Percentiles rank a stretch among this genome's conserved stretches.
phyloP scores from a whole-genome alignment of 2,888 invertebrate species.

The Exocentrus adspersus region DNA sequence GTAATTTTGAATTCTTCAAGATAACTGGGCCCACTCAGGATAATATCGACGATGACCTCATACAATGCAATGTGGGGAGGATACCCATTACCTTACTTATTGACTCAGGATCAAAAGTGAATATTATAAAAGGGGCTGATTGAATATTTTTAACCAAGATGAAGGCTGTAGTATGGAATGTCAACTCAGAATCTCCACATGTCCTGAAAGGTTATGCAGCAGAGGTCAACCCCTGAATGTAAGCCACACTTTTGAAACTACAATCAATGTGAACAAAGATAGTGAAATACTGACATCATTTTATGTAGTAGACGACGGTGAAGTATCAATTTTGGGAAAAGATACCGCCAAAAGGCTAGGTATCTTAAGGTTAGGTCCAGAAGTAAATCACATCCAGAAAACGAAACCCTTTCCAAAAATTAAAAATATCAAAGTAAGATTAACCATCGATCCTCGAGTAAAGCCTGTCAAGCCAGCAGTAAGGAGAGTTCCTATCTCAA shows the following conservation, averaged over 20 bases:
- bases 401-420: slow-evolving; percentile 30
- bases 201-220: slow-evolving; percentile 36
- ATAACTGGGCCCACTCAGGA: not conserved
- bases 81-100: slow-evolving; percentile 36
- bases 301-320: slow-evolving; percentile 34
- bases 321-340: slow-evolving; percentile 37
- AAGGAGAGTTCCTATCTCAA: slow-evolving; percentile 26
- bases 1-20: slow-evolving; percentile 26
- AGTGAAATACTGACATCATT: slow-evolving; percentile 30
- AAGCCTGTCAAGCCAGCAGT: slow-evolving; percentile 29
- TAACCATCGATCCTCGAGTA: slow-evolving; percentile 24
- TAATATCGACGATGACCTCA: slow-evolving; percentile 23
- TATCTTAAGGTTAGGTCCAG: slow-evolving; percentile 29
- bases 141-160: slow-evolving; percentile 31
- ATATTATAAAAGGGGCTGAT: slow-evolving; percentile 38
- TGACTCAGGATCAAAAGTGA: slow-evolving; percentile 40
- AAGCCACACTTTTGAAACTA: slow-evolving; percentile 30
- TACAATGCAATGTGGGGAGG: slow-evolving; percentile 37
- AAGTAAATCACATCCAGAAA: slow-evolving; percentile 10
- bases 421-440: slow-evolving; percentile 25
- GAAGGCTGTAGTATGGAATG: slow-evolving; percentile 36
- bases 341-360: slow-evolving; percentile 33
- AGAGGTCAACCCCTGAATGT: slow-evolving; percentile 18
- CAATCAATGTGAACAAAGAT: slow-evolving; percentile 15
- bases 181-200: slow-evolving; percentile 18